phyloP scores from a whole-genome alignment of 1,140 invertebrate genomes.

The Neodiprion virginianus region DNA sequence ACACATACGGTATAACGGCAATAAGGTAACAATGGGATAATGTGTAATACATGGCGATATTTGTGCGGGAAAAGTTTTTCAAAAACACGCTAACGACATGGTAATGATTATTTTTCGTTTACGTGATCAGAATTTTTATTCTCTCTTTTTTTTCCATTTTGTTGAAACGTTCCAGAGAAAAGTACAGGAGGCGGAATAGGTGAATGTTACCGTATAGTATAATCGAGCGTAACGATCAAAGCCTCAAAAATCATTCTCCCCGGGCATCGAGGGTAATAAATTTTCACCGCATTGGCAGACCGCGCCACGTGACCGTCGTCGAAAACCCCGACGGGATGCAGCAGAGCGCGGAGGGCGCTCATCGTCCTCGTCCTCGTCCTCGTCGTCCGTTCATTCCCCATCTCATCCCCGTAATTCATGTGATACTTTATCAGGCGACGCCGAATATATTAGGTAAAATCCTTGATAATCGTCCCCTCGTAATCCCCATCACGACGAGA shows the following conservation, averaged over 20 bases:
- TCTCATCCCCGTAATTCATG: constrained; percentile 9
- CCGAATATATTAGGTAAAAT: constrained; percentile 42
- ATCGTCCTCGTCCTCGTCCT: too few relatives aligned
- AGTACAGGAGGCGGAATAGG: background rate
- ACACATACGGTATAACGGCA: too few relatives aligned
- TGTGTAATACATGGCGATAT: too few relatives aligned
- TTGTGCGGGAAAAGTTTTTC: too few relatives aligned
- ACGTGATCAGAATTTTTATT: too few relatives aligned
- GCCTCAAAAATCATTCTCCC: constrained; percentile 38
- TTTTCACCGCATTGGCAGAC: constrained; percentile 36
- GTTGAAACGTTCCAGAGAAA: background rate
- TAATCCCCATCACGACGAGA: constrained; percentile 34
- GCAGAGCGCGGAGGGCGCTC: background rate
- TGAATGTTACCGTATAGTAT: background rate
- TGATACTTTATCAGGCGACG: constrained; percentile 34
- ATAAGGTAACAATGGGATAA: too few relatives aligned
- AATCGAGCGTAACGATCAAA: background rate
- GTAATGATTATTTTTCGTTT: too few relatives aligned
- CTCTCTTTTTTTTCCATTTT: too few relatives aligned
- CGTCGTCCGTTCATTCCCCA: constrained; percentile 19
- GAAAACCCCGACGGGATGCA: background rate
- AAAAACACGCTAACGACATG: too few relatives aligned
- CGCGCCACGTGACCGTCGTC: constrained; percentile 38
- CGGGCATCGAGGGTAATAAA: constrained; percentile 36
- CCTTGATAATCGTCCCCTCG: constrained; percentile 37